Percentiles rank a stretch among this genome's conserved stretches.
Conservation (phyloP, 2,113 vertebrate genomes). For the Condylura cristata region DNA sequence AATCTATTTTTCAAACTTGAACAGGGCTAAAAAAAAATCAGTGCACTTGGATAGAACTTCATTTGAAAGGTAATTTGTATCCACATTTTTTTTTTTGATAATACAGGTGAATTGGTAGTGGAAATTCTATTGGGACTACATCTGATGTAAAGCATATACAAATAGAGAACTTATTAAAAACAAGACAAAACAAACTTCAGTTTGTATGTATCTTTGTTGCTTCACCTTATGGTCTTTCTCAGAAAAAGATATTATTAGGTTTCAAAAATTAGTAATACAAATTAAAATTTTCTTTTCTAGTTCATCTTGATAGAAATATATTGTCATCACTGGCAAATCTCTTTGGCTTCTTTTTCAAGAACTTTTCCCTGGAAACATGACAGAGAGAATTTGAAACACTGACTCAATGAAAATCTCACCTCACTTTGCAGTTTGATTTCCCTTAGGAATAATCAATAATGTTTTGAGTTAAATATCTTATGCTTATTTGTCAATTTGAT, state of each 20-base stretch:
- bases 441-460: background rate
- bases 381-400: conserved; percentile 52
- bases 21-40: conserved; percentile 25
- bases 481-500: background rate
- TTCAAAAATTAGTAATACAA: conserved; percentile 56
- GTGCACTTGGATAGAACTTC: conserved; percentile 45
- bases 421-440: background rate
- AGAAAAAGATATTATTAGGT: conserved; percentile 48
- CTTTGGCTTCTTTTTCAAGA: conserved; percentile 65
- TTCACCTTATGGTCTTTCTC: conserved; percentile 50
- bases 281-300: conserved; percentile 41
- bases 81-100: conserved; percentile 41
- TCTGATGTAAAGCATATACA: no score
- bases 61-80: conserved; percentile 59
- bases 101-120: no score
- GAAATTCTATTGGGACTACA: no score
- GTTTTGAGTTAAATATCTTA: background rate
- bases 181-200: no score
- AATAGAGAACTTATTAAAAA: no score
- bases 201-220: conserved; percentile 41
- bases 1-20: conserved; percentile 62
- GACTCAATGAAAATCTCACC: conserved; percentile 14
- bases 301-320: conserved; percentile 44
- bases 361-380: conserved; percentile 21
- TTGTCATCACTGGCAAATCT: conserved; percentile 30